Conservation (phyloP, 1,140 invertebrate genomes). For the Scaptomyza montana region DNA sequence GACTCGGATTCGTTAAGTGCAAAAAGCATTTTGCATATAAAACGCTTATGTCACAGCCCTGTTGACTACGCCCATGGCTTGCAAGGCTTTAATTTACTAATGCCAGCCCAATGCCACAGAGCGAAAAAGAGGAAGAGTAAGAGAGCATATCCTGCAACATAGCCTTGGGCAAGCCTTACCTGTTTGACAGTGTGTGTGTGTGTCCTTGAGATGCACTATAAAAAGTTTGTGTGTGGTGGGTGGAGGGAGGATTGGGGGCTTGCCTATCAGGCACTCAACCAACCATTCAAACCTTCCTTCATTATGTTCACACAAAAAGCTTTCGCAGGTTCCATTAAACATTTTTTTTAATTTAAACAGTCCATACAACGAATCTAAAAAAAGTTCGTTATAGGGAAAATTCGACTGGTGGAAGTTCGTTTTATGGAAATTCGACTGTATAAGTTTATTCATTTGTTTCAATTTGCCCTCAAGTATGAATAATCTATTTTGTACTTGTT, state of each 20-base stretch:
- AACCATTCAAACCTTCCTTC: background rate
- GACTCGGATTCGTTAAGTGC: no score
- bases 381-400: no score
- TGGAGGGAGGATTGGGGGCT: background rate
- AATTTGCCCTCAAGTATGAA: background rate
- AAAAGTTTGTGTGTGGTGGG: background rate
- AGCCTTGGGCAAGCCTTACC: slow-evolving; percentile 18
- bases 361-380: no score
- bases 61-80: background rate
- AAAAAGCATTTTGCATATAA: background rate
- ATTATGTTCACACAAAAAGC: background rate
- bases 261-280: background rate
- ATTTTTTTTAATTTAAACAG: background rate
- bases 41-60: background rate
- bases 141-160: slow-evolving; percentile 7
- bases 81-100: slow-evolving; percentile 32
- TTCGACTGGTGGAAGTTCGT: no score
- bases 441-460: background rate
- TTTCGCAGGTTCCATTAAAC: slow-evolving; percentile 16
- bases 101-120: slow-evolving; percentile 22
- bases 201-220: slow-evolving; percentile 23
- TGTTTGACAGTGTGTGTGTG: background rate
- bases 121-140: background rate
- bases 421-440: no score
- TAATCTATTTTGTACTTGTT: slow-evolving; percentile 12